These are phyloP conservation scores for Drosophila colorata DNA, from an alignment of 2,888 invertebrate species.

Conservation along the genomic window DNA sequence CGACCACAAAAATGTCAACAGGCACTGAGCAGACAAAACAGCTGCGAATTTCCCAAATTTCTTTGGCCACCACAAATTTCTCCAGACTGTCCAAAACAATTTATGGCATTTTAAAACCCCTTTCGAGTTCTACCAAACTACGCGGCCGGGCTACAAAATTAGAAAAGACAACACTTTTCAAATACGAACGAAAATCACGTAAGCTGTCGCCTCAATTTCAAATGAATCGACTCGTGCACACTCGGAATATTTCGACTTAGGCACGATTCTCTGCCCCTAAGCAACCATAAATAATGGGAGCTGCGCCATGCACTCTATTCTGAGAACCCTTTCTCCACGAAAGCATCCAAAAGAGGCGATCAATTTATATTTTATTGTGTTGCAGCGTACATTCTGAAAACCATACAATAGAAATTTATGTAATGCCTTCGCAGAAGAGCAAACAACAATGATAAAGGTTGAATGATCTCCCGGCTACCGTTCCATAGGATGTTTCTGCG, in stretches of 20 bases:
- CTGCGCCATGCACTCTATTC: constrained; percentile 57
- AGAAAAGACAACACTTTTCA: constrained; percentile 65
- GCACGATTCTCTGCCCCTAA: constrained; percentile 67
- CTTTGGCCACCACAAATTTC: constrained; percentile 57
- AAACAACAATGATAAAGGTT: constrained; percentile 30
- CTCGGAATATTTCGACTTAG: constrained; percentile 67
- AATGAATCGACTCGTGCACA: constrained; percentile 62
- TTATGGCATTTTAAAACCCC: constrained; percentile 76
- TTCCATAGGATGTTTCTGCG: constrained; percentile 27
- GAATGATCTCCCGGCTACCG: constrained; percentile 61
- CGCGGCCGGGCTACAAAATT: constrained; percentile 62
- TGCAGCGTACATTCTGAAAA: constrained; percentile 69
- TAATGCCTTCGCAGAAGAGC: constrained; percentile 72
- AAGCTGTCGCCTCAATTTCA: constrained; percentile 74
- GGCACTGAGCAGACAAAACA: constrained; percentile 48
- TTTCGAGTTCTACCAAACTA: constrained; percentile 47
- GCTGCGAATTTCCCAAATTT: constrained; percentile 68
- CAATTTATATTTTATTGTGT: constrained; percentile 55
- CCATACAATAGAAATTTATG: constrained; percentile 73
- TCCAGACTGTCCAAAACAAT: constrained; percentile 47
- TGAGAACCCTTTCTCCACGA: constrained; percentile 62
- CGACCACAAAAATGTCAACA: constrained; percentile 70
- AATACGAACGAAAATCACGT: constrained; percentile 74
- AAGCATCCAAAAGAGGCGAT: constrained; percentile 41
- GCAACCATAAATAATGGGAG: constrained; percentile 74